These are phyloP conservation scores for Manacus vitellinus DNA, from an alignment of 2,113 vertebrate genomes.

Conservation along the genomic window DNA sequence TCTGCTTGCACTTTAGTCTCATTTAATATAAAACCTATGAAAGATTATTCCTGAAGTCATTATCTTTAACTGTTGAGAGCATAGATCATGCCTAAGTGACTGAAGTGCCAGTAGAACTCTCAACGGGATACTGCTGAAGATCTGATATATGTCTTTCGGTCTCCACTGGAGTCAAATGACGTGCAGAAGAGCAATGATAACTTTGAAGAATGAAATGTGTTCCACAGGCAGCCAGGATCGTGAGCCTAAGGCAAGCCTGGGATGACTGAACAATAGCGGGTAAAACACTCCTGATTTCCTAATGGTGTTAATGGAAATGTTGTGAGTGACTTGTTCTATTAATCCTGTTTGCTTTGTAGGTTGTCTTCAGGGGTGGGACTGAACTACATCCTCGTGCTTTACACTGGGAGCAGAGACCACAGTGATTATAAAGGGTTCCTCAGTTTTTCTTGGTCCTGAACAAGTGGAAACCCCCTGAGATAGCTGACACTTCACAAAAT, in stretches of 20 bases:
- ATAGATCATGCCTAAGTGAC: slow-evolving; percentile 80
- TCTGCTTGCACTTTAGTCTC: slow-evolving; percentile 75
- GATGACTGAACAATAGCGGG: background rate
- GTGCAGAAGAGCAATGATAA: slow-evolving; percentile 52
- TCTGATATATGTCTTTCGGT: slow-evolving; percentile 72
- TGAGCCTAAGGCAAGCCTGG: background rate
- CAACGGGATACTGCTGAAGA: slow-evolving; percentile 54
- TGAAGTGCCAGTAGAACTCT: slow-evolving; percentile 67
- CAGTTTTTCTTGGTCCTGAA: background rate
- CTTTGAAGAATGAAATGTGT: slow-evolving; percentile 37
- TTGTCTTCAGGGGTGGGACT: background rate
- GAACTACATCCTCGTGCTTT: background rate
- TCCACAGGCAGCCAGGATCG: background rate
- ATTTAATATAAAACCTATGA: slow-evolving; percentile 78
- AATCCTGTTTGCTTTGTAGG: background rate
- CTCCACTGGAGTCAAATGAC: slow-evolving; percentile 60
- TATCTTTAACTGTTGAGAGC: slow-evolving; percentile 78
- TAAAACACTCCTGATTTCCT: background rate
- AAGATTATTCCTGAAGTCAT: slow-evolving; percentile 80
- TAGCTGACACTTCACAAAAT: background rate
- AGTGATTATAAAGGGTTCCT: background rate
- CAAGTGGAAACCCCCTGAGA: background rate
- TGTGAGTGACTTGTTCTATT: background rate
- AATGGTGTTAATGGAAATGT: background rate
- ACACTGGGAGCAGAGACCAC: background rate